Conservation (phyloP, 2,113 vertebrate species). For the Orcinus orca region DNA sequence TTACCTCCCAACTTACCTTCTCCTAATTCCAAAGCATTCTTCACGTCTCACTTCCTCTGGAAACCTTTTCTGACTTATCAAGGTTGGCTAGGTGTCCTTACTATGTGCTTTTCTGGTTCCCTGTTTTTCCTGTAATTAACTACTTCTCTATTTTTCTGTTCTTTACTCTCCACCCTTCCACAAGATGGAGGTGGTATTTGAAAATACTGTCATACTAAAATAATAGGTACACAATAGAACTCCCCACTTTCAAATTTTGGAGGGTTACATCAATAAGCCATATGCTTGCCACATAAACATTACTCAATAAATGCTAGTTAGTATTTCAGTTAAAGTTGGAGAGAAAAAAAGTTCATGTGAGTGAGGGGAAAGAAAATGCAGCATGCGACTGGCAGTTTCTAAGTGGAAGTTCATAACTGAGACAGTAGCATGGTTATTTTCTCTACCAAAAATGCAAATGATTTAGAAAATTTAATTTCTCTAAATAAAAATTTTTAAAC, state of each 20-base stretch:
- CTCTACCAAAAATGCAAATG: background rate
- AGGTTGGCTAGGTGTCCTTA: background rate
- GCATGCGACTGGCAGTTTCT: background rate
- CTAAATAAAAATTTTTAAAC: background rate
- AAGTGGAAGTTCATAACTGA: background rate
- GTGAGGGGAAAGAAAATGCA: background rate
- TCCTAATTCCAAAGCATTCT: background rate
- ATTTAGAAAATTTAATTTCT: slow-evolving; percentile 5
- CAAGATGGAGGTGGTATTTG: background rate
- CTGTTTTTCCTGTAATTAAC: background rate
- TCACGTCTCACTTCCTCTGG: background rate
- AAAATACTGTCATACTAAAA: background rate
- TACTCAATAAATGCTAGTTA: background rate
- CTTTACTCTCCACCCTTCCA: background rate
- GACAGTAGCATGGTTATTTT: background rate
- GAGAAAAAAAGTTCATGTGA: background rate
- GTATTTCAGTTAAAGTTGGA: background rate
- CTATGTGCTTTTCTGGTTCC: background rate
- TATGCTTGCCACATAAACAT: background rate
- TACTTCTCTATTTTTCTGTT: background rate
- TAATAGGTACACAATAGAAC: background rate
- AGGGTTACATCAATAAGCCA: background rate
- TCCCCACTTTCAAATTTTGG: background rate
- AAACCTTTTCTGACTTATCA: background rate
- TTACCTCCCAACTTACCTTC: background rate